Base-by-base conservation (phyloP, 2,888 invertebrate species). In the Dicranocentrus wangi region DNA sequence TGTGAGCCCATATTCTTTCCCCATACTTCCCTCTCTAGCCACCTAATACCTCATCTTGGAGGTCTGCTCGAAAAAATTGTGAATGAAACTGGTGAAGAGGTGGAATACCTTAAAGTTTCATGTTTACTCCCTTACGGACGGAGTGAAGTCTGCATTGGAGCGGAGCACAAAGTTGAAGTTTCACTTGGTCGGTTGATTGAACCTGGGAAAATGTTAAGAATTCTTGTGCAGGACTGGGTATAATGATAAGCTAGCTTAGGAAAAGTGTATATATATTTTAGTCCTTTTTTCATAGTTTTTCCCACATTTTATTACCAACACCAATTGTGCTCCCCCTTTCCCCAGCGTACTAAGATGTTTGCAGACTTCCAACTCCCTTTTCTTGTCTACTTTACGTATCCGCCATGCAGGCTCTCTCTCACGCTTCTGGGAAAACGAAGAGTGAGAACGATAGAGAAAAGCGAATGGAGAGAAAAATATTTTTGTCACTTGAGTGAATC, bases 401-500 rank as follows among this genome's bases (percentile, higher is more conserved):
- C 32, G 10, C 32, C 5, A 32, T 7, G 5, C 3, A 32, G 32
- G 32, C 32, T 7, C 32, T 32, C 10, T 32, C n/a, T n/a, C n/a
- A n/a, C n/a, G n/a, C n/a, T n/a, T n/a, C 13, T 5, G 39, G 47
- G 47, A 2, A 47, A n/a, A 47, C 13, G 47, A 15, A 47, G n/a
- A 39, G 13, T 8, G 39, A n/a, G 15, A n/a, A 47, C 47, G 13
- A 10, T 15, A 13, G 13, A n/a, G 47, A 47, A n/a, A n/a, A 47
- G 47, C 47, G n/a, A n/a, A 47, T 47, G 15, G 39, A 13, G 47
- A 47, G 47, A 15, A n/a, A 47, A 2, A n/a, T n/a, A 10, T n/a
- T 47, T 47, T 47, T 47, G 47, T 47, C 47, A 47, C 47, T 47
- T 47, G 10, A 53, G 53, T 32, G 32, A n/a, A 60, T 60, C 28